Evolutionary conservation across 2,113 vertebrate species (phyloP), one percentile per base, ranked within the genome.

Genomic region (Apeltes quadracus): DNA sequence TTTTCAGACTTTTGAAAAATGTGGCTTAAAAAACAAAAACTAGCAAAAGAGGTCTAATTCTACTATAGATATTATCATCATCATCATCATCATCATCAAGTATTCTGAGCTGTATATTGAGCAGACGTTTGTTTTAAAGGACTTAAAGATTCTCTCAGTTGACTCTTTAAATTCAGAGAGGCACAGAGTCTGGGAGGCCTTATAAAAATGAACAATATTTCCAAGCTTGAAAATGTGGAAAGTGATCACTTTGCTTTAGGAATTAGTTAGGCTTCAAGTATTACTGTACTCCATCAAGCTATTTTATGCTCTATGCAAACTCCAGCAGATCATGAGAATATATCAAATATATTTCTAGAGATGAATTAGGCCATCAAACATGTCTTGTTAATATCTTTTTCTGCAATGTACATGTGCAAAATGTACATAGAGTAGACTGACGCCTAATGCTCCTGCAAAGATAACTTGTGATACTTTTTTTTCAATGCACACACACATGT

Each of bases 321-420:
- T 63, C 61, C 41, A 15, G 22, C 12, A 23, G 5, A 68, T 56
- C 1, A 23, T 16, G 8, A 50, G 5, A 62, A 23, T 51, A 76
- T 70, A 72, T 63, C 54, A 25, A 67, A 76, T 66, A 18, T 14
- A 73, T 78, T 72, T 55, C 57, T 39, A 74, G 43, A 36, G 29
- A 58, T 80, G 18, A 51, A 51, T 72, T 62, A 72, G 4, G 36
- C 56, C 38, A 38, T 56, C 22, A 41, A 54, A 63, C 51, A 59
- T 36, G 23, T 34, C 16, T 51, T 61, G 22, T 50, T 65, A 57
- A 55, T n/a, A 38, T 41, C 0, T 22, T 50, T 51, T 43, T 10
- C 15, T 34, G 14, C 4, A 10, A 13, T 16, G 43, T n/a, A n/a
- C n/a, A n/a, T n/a, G n/a, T n/a, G n/a, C 20, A 53, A 16, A 43